A percentile compares a stretch with the other conserved stretches of the same genome.
These are phyloP conservation scores for Melinaea menophilus DNA, from an alignment of 2,888 invertebrate genomes.

Conservation along the genomic window DNA sequence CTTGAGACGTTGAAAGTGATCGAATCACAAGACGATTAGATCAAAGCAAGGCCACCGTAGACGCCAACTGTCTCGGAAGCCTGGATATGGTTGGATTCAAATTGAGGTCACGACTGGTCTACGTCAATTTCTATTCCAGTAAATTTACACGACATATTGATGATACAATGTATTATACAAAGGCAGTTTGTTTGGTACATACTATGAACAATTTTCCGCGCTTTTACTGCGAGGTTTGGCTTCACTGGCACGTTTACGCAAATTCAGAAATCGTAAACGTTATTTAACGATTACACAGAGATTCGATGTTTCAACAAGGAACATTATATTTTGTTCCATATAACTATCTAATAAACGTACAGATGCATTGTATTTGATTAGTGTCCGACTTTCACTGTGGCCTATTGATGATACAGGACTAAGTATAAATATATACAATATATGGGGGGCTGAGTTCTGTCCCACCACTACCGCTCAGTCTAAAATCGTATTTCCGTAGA, in stretches of 20 bases:
- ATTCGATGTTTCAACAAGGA: slow-evolving; percentile 18
- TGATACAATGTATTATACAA: slow-evolving; percentile 58
- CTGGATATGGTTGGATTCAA: slow-evolving; percentile 52
- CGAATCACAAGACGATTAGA: slow-evolving; percentile 37
- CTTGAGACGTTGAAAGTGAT: neutral
- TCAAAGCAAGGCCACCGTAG: slow-evolving; percentile 56
- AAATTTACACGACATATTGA: slow-evolving; percentile 60
- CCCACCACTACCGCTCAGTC: slow-evolving; percentile 41
- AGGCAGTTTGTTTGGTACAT: slow-evolving; percentile 39
- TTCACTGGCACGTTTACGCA: slow-evolving; percentile 42
- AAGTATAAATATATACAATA: neutral
- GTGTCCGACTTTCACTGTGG: neutral
- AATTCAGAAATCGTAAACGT: slow-evolving; percentile 51
- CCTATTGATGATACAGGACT: neutral
- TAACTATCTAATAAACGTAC: slow-evolving; percentile 5
- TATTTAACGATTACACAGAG: slow-evolving; percentile 43
- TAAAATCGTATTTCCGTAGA: slow-evolving; percentile 78
- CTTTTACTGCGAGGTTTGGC: slow-evolving; percentile 41
- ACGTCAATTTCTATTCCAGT: slow-evolving; percentile 59
- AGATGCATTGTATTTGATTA: slow-evolving; percentile 2
- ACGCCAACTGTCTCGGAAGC: slow-evolving; percentile 47
- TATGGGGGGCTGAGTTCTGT: slow-evolving; percentile 8
- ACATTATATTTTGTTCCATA: slow-evolving; percentile 10
- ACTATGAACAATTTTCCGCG: slow-evolving; percentile 42
- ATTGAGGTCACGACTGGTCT: slow-evolving; percentile 61